A percentile compares a stretch with the other conserved stretches of the same genome.
These are phyloP conservation scores for Sphaeramia orbicularis DNA, from an alignment of 2,797 vertebrate species.

Conservation along the genomic window DNA sequence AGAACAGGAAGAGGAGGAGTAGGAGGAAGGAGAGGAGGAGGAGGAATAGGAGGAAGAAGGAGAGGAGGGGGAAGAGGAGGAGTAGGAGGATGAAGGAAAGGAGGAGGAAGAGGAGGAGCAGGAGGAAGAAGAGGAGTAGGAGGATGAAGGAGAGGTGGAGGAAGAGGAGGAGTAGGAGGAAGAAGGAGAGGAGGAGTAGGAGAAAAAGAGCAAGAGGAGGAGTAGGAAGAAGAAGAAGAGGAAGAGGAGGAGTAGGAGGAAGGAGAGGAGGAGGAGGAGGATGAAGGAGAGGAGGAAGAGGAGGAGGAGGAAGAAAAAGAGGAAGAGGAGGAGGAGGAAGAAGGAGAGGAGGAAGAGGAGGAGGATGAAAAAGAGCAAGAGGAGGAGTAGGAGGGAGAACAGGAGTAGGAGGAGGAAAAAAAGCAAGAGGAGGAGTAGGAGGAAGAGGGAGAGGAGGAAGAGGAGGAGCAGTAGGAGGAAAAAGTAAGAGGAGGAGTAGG, in stretches of 20 bases:
- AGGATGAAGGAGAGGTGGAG: conserved; percentile 87
- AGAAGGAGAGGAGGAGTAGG: background rate
- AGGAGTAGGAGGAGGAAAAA: conserved; percentile 48
- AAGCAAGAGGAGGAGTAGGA: conserved; percentile 25
- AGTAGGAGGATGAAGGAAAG: no score
- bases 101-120: no score
- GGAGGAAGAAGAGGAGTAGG: no score
- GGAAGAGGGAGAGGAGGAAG: background rate
- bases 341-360: conserved; percentile 72
- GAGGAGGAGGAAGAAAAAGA: no score
- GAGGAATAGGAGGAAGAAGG: no score
- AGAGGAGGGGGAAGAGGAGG: no score
- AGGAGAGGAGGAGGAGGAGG: no score
- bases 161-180: conserved; percentile 71
- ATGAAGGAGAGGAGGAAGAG: no score
- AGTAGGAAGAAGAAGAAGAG: conserved; percentile 62
- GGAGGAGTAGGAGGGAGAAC: conserved; percentile 4
- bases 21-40: no score
- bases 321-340: conserved; percentile 78
- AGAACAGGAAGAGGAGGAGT: no score
- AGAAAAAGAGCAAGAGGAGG: conserved; percentile 48
- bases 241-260: no score
- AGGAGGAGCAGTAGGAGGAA: background rate
- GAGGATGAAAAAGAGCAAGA: conserved; percentile 13
- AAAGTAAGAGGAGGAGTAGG: no score